Evolutionary conservation across 2,797 vertebrate genomes (phyloP).

Genomic region (Lutjanus campechanus): DNA sequence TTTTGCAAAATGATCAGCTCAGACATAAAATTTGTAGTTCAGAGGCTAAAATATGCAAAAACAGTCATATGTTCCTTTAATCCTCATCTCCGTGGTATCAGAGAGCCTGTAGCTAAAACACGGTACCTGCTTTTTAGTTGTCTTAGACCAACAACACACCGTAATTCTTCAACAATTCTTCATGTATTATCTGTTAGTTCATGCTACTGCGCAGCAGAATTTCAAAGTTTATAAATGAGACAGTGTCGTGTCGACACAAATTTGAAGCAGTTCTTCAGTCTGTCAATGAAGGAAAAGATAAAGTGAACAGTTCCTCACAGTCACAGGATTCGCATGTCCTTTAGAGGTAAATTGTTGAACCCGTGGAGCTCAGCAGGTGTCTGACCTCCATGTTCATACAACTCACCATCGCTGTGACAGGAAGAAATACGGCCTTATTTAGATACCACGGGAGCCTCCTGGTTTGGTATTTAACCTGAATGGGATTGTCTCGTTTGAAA

Average conservation of each 20-base stretch:
- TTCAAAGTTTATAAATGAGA: neutral
- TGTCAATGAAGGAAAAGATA: neutral
- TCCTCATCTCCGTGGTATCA: no score
- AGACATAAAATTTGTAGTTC: no score
- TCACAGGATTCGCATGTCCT: slow-evolving; percentile 3
- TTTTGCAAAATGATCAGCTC: no score
- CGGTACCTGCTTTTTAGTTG: no score
- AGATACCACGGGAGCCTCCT: neutral
- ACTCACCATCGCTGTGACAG: slow-evolving; percentile 1
- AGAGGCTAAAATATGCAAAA: no score
- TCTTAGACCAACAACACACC: neutral
- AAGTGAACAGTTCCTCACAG: neutral
- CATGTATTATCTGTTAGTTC: neutral
- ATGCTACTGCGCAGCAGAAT: neutral
- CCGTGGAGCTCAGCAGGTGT: slow-evolving; percentile 35
- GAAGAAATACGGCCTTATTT: slow-evolving; percentile 32
- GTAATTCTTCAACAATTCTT: neutral
- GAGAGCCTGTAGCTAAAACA: no score
- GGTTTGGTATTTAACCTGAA: slow-evolving; percentile 60
- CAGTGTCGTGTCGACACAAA: neutral
- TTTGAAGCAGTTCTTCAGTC: neutral
- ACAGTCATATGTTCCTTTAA: no score
- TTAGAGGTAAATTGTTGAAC: slow-evolving; percentile 31
- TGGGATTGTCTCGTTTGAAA: slow-evolving; percentile 57
- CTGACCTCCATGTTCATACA: slow-evolving; percentile 26